Base-by-base conservation (phyloP, 1,140 invertebrate species). In the Melanaphis sacchari region DNA sequence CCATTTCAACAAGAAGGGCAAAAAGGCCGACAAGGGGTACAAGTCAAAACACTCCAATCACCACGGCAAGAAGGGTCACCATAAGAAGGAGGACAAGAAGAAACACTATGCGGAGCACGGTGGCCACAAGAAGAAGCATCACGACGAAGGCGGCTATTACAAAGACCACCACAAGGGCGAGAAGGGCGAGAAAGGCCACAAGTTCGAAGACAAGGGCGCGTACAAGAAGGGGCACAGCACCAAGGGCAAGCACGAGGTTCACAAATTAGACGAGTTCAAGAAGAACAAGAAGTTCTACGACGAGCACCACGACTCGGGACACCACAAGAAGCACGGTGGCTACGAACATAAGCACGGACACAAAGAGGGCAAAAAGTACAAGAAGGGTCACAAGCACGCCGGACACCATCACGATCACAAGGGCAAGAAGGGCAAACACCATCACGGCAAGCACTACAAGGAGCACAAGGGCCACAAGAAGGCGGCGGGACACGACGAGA, bases 281-380 rank as follows among this genome's bases (percentile, higher is more conserved):
- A 97, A 97, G 94, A 96, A 97, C 93, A 97, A 97, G 93, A 96
- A 97, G 94, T 97, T 96, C 95, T 96, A 96, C 95, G 96, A 96
- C 94, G 96, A 96, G 94, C 96, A 96, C 94, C 96, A 96, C 94
- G 96, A 96, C 94, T 96, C 95, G 93, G 96, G 96, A 81, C 96
- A 96, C 94, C 96, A 97, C 94, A 95, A 96, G 94, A 97, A 97
- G 94, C 96, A 96, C 91, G 96, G 96, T 52, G 95, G 95, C 3
- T 95, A 96, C 94, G 96, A 97, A 94, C 95, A 97, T 93, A 95
- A 96, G 92, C 96, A 96, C 94, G 96, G 96, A 21, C 96, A 96
- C 94, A 96, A 97, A 94, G 96, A 97, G 94, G 97, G 97, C 31
- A 97, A 97, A 15, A 96, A 97, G 94, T 97, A 97, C 95, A 97